Base-by-base conservation (phyloP, 2,888 invertebrate species). In the Acronicta alni region DNA sequence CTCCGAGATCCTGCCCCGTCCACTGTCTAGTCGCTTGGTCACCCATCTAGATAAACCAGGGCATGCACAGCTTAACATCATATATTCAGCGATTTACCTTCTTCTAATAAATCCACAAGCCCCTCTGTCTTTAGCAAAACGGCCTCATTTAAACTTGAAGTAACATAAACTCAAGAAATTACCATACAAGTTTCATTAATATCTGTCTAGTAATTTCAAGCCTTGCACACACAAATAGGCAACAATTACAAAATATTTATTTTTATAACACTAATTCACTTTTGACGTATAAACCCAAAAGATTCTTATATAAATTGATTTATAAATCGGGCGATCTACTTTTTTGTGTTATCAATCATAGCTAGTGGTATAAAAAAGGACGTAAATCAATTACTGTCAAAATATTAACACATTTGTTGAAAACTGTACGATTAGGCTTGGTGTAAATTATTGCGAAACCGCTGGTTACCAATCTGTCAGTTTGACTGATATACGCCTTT, bases 221-320 rank as follows among this genome's bases (percentile, higher is more conserved):
- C 51, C 8, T 16, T 12, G 37, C 45, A 46, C 44, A 54, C 42
- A 45, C 30, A 63, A 51, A 63, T 43, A 3, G 32, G 17, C 18
- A 49, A 44, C 58, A 66, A 48, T 42, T 12, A 66, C 42, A 45
- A 71, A 65, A 48, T 30, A 55, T 51, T 41, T 30, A 45, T 47
- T 57, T 42, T 54, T 52, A 48, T 48, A n/a, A 5, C 4, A 48
- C 41, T 42, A 57, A 68, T 59, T 66, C 30, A 55, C 9, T 52
- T 67, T 59, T 39, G 53, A 65, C 66, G 32, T 48, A 23, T 44
- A 0, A 2, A 39, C 38, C 38, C 26, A 37, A 69, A 49, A 47
- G 48, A 59, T 72, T 72, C 1, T 52, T 43, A 57, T 45, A 73
- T 68, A 57, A 65, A 70, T 70, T 54, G 46, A 42, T 51, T 56